Conservation (phyloP, 2,888 invertebrate genomes). For the Dolomedes plantarius region DNA sequence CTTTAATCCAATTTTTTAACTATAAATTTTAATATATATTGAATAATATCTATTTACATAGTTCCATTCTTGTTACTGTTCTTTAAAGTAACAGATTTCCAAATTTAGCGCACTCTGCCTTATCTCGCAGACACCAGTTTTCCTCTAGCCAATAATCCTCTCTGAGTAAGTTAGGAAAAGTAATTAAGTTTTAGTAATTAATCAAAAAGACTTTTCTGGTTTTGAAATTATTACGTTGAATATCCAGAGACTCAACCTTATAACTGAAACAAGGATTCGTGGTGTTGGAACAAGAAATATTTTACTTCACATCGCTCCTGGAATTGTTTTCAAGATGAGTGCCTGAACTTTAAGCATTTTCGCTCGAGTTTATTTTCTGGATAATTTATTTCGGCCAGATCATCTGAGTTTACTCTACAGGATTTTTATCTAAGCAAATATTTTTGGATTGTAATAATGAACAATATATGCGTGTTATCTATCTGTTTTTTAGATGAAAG, state of each 20-base stretch:
- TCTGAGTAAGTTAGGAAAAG: constrained; percentile 1
- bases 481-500: too few relatives aligned
- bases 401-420: too few relatives aligned
- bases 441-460: too few relatives aligned
- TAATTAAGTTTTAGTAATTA: constrained; percentile 14
- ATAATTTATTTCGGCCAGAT: too few relatives aligned
- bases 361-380: too few relatives aligned
- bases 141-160: background rate
- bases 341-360: too few relatives aligned
- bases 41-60: too few relatives aligned
- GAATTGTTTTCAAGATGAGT: background rate
- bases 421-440: too few relatives aligned
- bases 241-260: background rate
- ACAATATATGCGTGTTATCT: too few relatives aligned
- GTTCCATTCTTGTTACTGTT: background rate
- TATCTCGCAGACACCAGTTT: background rate
- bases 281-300: background rate
- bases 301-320: background rate
- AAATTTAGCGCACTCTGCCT: background rate
- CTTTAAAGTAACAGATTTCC: background rate
- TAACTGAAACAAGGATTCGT: background rate
- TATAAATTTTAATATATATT: too few relatives aligned
- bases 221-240: constrained; percentile 7
- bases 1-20: too few relatives aligned
- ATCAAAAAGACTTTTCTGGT: constrained; percentile 18